Evolutionary conservation across 2,888 invertebrate species (phyloP), one percentile per base, ranked within the genome.

Genomic region (Cerastis rubricosa): DNA sequence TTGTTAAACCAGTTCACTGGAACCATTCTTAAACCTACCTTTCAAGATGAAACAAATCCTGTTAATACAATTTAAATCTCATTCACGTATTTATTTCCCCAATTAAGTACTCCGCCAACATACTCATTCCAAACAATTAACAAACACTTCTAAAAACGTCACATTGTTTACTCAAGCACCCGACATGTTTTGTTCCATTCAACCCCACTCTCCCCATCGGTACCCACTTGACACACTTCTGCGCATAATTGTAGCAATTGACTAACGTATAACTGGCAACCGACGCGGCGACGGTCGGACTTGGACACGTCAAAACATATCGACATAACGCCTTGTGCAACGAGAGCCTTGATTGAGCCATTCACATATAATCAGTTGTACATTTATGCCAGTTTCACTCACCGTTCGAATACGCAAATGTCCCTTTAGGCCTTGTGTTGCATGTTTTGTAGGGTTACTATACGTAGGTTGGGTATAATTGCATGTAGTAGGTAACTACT

Each of bases 161-260:
- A 74, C 71, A 70, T 73, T 84, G 74, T 84, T 84, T 68, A 66
- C 40, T 70, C 43, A 40, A 71, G 76, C 68, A 68, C 35, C 61
- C 61, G 67, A 78, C 80, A 77, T 73, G 74, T 67, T n/a, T 81
- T 77, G 76, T 69, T 76, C 78, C 81, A 83, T 61, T 71, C 79
- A 51, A 73, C 90, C 92, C 92, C 88, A 85, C 45, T 72, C 84
- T 92, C 94, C 94, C 86, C 91, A 74, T 86, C 87, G 87, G 81
- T 87, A 86, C 86, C 93, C 89, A 93, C 94, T 94, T 95, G 95
- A 95, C 96, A 95, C 92, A 95, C 92, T 95, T 96, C 92, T 91
- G 84, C 89, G 89, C 92, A 93, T 96, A 96, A 96, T 96, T 96
- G 95, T 95, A 93, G 95, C 94, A 94, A 96, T 96, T 95, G 93